Evolutionary conservation across 2,888 invertebrate species (phyloP), one percentile per base, ranked within the genome.

Genomic region (Cephonodes hylas): DNA sequence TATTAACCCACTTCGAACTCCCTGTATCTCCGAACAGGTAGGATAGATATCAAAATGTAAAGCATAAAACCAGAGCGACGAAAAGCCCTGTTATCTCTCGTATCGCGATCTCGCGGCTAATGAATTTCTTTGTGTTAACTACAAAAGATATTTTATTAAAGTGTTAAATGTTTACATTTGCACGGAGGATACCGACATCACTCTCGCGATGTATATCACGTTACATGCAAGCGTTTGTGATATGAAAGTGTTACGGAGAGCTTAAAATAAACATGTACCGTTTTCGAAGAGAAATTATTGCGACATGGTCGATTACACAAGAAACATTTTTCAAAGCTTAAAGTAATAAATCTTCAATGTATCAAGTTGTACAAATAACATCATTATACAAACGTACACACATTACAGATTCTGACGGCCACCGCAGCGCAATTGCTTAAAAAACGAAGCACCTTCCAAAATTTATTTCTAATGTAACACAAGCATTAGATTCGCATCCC

Each of bases 21-120:
- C 15, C 15, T 15, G 15, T 53, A 53, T 53, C 31, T 53, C 1
- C 10, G 1, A 53, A 53, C 53, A 53, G 31, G 53, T 53, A 20
- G 27, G 18, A 53, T 31, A 31, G 53, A 53, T 53, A 53, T 53
- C 31, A 53, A 53, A 53, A 53, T 38, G n/a, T 27, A 23, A 31
- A 18, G 48, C 13, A n/a, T 48, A 48, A 53, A 53, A 31, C 27
- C 10, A 18, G 53, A 31, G 31, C 27, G 27, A 48, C 27, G 15
- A 31, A 46, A 27, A 31, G 15, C 10, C 31, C 18, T 2, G 10
- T 18, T 15, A 18, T 18, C 27, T 31, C 4, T 10, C 10, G 18
- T 53, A 53, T 53, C 27, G 31, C 3, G n/a, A 53, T 53, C 8
- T 27, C 18, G 27, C 53, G 10, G 53, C 18, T 31, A 53, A 53